Conservation (phyloP, 2,888 invertebrate species). For the Conus canariensis region DNA sequence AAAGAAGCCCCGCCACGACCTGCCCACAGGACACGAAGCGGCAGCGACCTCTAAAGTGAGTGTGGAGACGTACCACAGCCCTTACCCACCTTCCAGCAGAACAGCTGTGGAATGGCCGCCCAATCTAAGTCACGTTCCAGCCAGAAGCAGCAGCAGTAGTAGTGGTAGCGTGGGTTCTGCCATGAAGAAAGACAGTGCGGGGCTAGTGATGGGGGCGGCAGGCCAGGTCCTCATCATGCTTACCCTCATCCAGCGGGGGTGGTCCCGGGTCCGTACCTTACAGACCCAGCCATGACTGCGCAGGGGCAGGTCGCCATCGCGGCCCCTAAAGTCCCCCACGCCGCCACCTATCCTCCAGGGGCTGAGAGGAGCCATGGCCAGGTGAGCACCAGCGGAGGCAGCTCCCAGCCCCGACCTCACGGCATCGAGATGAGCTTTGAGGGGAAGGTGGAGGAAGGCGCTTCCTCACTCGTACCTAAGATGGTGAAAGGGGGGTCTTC, state of each 20-base stretch:
- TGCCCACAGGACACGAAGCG: background rate
- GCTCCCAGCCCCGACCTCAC: slow-evolving; percentile 10
- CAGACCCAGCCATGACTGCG: background rate
- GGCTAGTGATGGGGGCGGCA: background rate
- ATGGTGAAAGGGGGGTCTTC: slow-evolving; percentile 17
- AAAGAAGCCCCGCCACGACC: slow-evolving; percentile 37
- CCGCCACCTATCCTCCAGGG: background rate
- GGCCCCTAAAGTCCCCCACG: slow-evolving; percentile 18
- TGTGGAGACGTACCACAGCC: slow-evolving; percentile 2
- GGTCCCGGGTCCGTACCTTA: background rate
- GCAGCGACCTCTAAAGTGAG: background rate
- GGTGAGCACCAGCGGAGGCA: background rate
- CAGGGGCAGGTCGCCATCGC: background rate
- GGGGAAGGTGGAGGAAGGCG: slow-evolving; percentile 36
- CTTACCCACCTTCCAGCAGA: background rate
- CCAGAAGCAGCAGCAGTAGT: background rate
- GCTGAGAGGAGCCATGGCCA: background rate
- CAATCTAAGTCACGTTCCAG: background rate
- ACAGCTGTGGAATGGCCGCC: background rate
- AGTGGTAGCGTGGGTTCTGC: background rate
- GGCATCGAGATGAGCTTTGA: slow-evolving; percentile 43
- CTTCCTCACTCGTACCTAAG: slow-evolving; percentile 11
- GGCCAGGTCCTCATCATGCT: background rate
- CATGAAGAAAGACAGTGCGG: slow-evolving; percentile 4
- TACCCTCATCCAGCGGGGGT: background rate